A percentile compares a stretch with the other conserved stretches of the same genome.
Conservation (phyloP, 2,888 invertebrate genomes). For the Hypomecis punctinalis region DNA sequence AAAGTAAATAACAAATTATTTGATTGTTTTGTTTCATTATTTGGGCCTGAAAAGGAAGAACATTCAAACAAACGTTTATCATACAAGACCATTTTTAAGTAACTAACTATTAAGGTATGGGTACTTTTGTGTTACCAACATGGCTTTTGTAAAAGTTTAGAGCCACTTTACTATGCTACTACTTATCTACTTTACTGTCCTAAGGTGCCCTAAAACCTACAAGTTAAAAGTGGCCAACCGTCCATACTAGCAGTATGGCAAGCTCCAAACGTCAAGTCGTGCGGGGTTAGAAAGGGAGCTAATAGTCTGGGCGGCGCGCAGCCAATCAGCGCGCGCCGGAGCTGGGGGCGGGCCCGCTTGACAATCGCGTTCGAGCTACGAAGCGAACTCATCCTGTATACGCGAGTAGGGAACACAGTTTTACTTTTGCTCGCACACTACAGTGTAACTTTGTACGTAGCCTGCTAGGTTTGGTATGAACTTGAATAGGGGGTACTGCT, state of each 20-base stretch:
- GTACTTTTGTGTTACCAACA: too few species aligned
- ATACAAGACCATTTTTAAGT: too few species aligned
- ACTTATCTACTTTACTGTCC: too few species aligned
- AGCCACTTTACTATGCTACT: too few species aligned
- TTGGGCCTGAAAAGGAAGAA: too few species aligned
- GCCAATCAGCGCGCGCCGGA: conserved; percentile 68
- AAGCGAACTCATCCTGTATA: conserved; percentile 72
- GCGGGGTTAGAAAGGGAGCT: conserved; percentile 68
- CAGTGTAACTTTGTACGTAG: not conserved
- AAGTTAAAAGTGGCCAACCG: conserved; percentile 23
- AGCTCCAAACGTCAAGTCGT: conserved; percentile 82
- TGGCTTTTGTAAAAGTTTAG: too few species aligned
- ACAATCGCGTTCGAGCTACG: conserved; percentile 72
- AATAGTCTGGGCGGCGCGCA: conserved; percentile 76
- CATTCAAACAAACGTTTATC: too few species aligned
- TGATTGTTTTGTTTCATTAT: too few species aligned
- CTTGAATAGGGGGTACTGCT: not conserved
- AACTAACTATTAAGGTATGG: too few species aligned
- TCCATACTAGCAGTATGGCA: conserved; percentile 61
- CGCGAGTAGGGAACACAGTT: not conserved
- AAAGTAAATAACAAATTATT: too few species aligned
- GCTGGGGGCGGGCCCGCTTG: conserved; percentile 73
- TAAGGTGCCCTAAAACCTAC: not conserved
- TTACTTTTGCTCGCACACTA: conserved; percentile 16
- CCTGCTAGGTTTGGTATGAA: conserved; percentile 5